Evolutionary conservation across 2,888 invertebrate species (phyloP), one percentile per base, ranked within the genome.

Genomic region (Amitus sp.): DNA sequence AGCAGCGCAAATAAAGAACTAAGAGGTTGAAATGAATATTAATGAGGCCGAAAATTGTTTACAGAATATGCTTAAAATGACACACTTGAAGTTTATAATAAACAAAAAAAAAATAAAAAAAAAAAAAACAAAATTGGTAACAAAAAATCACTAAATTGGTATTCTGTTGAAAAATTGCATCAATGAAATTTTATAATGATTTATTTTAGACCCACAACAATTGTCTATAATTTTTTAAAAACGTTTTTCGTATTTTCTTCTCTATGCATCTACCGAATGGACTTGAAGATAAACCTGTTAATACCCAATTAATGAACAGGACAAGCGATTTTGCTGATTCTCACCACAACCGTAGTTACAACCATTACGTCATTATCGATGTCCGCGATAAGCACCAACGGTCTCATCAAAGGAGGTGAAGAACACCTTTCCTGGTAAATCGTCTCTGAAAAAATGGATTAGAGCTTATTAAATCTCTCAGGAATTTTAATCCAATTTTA

Each of bases 381-480:
- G 94, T 96, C 96, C 1, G 98, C 98, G 58, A 98, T 98, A 80
- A 95, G 96, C 82, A 98, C 98, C 69, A 98, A 98, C 83, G 98
- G 98, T 9, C 93, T 95, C 71, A 95, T 98, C 66, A 96, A 96
- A 89, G 97, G 96, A 86, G 96, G 96, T 94, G 83, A 83, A 75
- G 65, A n/a, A 34, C 13, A 34, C 12, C 12, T 34, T 34, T 34
- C 12, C 27, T 27, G 27, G 9, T n/a, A n/a, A n/a, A n/a, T n/a
- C n/a, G n/a, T n/a, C n/a, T n/a, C n/a, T n/a, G n/a, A n/a, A n/a
- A n/a, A n/a, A n/a, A n/a, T n/a, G n/a, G n/a, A n/a, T n/a, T n/a
- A n/a, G n/a, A n/a, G n/a, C n/a, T n/a, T n/a, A n/a, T n/a, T n/a
- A n/a, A n/a, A n/a, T n/a, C n/a, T n/a, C n/a, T n/a, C n/a, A n/a